Percentiles rank a stretch among this genome's conserved stretches.
Conservation (phyloP, 2,888 invertebrate genomes). For the Schrankia costaestrigalis region DNA sequence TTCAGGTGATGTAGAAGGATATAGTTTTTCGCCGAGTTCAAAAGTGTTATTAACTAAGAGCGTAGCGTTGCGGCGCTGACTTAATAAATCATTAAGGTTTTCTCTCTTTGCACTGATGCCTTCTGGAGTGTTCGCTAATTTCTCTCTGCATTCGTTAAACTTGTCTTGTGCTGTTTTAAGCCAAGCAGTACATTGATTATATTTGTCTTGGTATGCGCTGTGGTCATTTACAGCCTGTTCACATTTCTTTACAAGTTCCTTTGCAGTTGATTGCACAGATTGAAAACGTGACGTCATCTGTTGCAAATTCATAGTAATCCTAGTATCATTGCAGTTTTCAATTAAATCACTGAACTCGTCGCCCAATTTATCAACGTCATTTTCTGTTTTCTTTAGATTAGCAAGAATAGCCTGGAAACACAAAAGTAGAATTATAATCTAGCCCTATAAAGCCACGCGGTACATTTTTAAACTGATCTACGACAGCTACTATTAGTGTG, state of each 20-base stretch:
- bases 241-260: slow-evolving; percentile 94
- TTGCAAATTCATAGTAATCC: slow-evolving; percentile 93
- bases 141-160: slow-evolving; percentile 84
- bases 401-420: slow-evolving; percentile 85
- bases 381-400: slow-evolving; percentile 90
- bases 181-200: slow-evolving; percentile 91
- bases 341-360: slow-evolving; percentile 92
- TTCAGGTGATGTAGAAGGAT: slow-evolving; percentile 91
- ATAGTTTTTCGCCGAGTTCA: slow-evolving; percentile 93
- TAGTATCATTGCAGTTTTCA: slow-evolving; percentile 91
- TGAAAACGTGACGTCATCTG: slow-evolving; percentile 95
- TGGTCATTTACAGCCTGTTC: slow-evolving; percentile 93
- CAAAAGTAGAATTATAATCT: slow-evolving; percentile 48
- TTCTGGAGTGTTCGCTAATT: slow-evolving; percentile 83
- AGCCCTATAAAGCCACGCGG: slow-evolving; percentile 68
- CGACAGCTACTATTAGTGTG: slow-evolving; percentile 72
- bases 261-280: slow-evolving; percentile 92
- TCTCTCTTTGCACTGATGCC: slow-evolving; percentile 85
- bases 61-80: slow-evolving; percentile 87
- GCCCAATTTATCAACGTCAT: slow-evolving; percentile 91
- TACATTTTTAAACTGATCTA: slow-evolving; percentile 62
- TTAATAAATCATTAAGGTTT: slow-evolving; percentile 85
- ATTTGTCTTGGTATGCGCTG: slow-evolving; percentile 88
- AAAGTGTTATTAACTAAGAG: slow-evolving; percentile 90
- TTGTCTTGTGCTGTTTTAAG: slow-evolving; percentile 87